These are phyloP conservation scores for Xiphophorus maculatus DNA, from an alignment of 2,113 vertebrate species.

Conservation along the genomic window DNA sequence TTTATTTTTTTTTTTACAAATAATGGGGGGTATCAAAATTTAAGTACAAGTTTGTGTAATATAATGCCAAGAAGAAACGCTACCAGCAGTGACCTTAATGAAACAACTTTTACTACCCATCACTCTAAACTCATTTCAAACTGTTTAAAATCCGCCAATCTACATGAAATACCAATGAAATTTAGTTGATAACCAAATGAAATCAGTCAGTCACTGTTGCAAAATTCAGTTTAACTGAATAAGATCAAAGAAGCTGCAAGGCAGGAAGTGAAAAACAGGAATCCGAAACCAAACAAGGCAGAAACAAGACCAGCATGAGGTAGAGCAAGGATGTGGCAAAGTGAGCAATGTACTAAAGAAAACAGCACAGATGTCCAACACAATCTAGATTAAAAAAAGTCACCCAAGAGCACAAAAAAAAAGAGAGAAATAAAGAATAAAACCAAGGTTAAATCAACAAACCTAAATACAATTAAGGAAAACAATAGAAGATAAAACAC, in stretches of 20 bases:
- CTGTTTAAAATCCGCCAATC: not conserved
- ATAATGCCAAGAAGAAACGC: no score
- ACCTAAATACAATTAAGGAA: not conserved
- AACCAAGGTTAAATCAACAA: not conserved
- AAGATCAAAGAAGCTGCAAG: not conserved
- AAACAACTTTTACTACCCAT: no score
- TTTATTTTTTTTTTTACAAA: no score
- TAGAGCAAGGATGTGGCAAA: not conserved
- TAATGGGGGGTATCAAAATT: no score
- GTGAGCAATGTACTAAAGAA: not conserved
- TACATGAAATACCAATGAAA: not conserved
- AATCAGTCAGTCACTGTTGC: not conserved
- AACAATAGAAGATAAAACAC: not conserved
- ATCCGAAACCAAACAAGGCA: not conserved
- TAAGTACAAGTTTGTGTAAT: no score
- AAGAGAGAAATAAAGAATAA: not conserved
- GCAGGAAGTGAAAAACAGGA: not conserved
- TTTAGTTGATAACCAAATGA: not conserved
- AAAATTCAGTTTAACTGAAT: not conserved
- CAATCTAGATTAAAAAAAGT: not conserved
- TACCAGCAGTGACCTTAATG: no score
- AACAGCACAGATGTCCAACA: not conserved
- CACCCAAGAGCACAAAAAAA: not conserved
- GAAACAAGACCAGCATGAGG: not conserved
- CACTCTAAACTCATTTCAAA: no score